These are phyloP conservation scores for Morphnarchus princeps DNA, from an alignment of 2,113 vertebrate genomes.

Conservation along the genomic window DNA sequence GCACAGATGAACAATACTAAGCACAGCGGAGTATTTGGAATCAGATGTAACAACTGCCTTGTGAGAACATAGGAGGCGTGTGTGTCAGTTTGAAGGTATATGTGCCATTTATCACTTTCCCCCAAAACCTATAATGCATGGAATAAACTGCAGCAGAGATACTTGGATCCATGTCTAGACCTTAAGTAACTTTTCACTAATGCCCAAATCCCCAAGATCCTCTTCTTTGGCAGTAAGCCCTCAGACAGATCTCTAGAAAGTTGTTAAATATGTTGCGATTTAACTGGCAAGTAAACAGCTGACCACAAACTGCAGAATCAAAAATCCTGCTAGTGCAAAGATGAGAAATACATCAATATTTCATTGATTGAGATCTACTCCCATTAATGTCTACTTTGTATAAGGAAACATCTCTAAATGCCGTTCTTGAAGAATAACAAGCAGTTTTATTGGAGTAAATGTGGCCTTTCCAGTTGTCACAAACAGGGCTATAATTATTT, in stretches of 20 bases:
- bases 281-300: background rate
- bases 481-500: slow-evolving; percentile 57
- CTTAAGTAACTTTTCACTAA: slow-evolving; percentile 39
- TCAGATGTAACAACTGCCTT: background rate
- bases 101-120: background rate
- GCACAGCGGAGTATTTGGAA: background rate
- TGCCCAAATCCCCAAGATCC: slow-evolving; percentile 41
- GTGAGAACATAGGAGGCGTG: background rate
- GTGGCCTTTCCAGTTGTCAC: slow-evolving; percentile 1
- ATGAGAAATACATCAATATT: slow-evolving; percentile 43
- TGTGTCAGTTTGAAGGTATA: background rate
- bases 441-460: slow-evolving; percentile 15
- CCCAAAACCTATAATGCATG: background rate
- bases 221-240: background rate
- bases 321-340: background rate
- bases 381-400: slow-evolving; percentile 1
- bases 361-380: slow-evolving; percentile 29
- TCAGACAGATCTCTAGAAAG: background rate
- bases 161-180: background rate
- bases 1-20: background rate
- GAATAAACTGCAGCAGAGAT: background rate
- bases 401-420: slow-evolving; percentile 53
- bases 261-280: background rate
- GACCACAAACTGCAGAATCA: background rate
- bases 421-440: slow-evolving; percentile 34